Conservation (phyloP, 2,888 invertebrate species). For the Bugulina stolonifera region DNA sequence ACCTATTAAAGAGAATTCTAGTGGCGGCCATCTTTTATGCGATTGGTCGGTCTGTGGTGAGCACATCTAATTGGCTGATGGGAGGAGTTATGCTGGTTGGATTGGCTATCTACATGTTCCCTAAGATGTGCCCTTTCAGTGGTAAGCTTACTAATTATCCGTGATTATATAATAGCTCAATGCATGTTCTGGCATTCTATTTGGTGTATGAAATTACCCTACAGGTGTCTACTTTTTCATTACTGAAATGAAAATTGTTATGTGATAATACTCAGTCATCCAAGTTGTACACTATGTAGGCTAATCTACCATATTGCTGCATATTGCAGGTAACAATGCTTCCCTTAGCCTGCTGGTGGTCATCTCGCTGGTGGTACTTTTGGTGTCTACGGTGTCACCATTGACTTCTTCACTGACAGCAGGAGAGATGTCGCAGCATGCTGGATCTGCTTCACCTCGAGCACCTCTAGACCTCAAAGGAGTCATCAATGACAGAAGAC, state of each 20-base stretch:
- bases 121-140: background rate
- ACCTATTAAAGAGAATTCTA: conserved; percentile 26
- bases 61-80: conserved; percentile 14
- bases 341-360: conserved; percentile 7
- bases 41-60: conserved; percentile 1
- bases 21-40: conserved; percentile 7
- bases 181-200: no score
- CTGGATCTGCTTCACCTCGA: background rate
- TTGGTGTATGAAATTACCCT: no score
- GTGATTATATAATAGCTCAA: no score
- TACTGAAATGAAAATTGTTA: no score
- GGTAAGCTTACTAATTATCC: no score
- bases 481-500: background rate
- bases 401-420: background rate
- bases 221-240: no score
- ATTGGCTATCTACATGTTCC: conserved; percentile 1
- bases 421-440: background rate
- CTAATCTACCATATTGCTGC: background rate
- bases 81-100: conserved; percentile 24
- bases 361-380: background rate
- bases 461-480: background rate
- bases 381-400: background rate
- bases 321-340: background rate
- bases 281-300: background rate
- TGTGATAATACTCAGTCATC: no score